Conservation (phyloP, 2,113 vertebrate genomes). For the Larimichthys crocea region DNA sequence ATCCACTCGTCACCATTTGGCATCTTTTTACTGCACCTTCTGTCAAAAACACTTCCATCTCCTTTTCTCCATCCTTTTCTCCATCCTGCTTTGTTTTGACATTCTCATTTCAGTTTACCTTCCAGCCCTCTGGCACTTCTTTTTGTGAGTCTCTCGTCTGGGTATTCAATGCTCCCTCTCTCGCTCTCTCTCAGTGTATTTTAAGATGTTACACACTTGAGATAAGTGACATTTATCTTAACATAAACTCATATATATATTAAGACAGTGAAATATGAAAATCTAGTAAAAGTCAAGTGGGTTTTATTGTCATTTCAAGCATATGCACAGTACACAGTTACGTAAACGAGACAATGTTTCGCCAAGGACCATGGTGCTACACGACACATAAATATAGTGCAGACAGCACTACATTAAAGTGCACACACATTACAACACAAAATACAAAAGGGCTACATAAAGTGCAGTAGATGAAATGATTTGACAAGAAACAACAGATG, state of each 20-base stretch:
- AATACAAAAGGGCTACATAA: too few relatives aligned
- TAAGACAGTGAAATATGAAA: neutral
- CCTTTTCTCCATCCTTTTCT: constrained; percentile 5
- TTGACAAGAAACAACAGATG: too few relatives aligned
- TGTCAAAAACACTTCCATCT: constrained; percentile 39
- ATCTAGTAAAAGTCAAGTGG: too few relatives aligned
- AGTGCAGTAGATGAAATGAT: too few relatives aligned
- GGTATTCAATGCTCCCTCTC: constrained; percentile 25
- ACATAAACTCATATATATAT: neutral
- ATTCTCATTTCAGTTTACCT: constrained; percentile 26
- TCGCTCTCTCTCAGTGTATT: constrained; percentile 8
- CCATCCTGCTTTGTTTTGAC: constrained; percentile 28
- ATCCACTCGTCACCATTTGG: constrained; percentile 8
- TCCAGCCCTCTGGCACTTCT: constrained; percentile 28
- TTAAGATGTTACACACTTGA: constrained; percentile 17
- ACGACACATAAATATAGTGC: too few relatives aligned
- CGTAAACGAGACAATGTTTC: too few relatives aligned
- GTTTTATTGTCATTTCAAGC: too few relatives aligned
- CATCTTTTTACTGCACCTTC: constrained; percentile 7
- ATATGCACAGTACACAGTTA: too few relatives aligned
- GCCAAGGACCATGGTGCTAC: too few relatives aligned
- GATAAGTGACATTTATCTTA: neutral
- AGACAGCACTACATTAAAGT: too few relatives aligned
- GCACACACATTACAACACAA: too few relatives aligned
- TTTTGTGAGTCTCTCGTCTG: constrained; percentile 22